These are phyloP conservation scores for Drosophila barbarae DNA, from an alignment of 2,888 invertebrate species.

Conservation along the genomic window DNA sequence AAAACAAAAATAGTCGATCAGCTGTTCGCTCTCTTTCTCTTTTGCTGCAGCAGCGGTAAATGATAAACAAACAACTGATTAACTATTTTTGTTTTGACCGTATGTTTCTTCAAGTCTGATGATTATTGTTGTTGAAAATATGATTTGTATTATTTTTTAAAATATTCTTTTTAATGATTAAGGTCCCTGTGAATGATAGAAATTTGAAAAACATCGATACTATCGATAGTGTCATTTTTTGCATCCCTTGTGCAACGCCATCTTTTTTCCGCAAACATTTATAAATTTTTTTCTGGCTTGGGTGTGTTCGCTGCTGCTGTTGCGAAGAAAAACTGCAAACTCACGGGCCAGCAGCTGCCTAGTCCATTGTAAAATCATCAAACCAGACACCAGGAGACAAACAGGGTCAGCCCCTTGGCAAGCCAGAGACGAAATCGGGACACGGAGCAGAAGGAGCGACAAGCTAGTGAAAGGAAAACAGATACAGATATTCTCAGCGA, in stretches of 20 bases:
- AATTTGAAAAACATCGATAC: background rate
- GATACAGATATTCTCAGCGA: slow-evolving; percentile 4
- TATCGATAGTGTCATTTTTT: background rate
- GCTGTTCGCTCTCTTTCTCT: no score
- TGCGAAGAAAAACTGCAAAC: slow-evolving; percentile 2
- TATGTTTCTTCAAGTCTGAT: no score
- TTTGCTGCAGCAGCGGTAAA: no score
- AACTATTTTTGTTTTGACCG: no score
- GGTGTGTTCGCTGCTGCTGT: slow-evolving; percentile 15
- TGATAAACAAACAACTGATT: no score
- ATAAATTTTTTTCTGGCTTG: slow-evolving; percentile 17
- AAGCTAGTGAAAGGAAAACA: slow-evolving; percentile 3
- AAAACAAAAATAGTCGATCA: no score
- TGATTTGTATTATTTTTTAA: no score
- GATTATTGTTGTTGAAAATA: no score
- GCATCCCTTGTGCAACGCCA: slow-evolving; percentile 2
- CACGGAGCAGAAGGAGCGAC: slow-evolving; percentile 2
- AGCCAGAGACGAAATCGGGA: background rate
- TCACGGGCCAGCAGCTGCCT: slow-evolving; percentile 2
- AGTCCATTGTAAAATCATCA: background rate
- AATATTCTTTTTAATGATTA: no score
- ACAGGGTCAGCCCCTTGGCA: background rate
- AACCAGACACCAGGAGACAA: background rate
- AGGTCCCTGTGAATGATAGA: no score
- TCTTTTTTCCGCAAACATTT: slow-evolving; percentile 12